phyloP scores from a whole-genome alignment of 2,113 vertebrate genomes.

The Epinephelus cyanopodus region DNA sequence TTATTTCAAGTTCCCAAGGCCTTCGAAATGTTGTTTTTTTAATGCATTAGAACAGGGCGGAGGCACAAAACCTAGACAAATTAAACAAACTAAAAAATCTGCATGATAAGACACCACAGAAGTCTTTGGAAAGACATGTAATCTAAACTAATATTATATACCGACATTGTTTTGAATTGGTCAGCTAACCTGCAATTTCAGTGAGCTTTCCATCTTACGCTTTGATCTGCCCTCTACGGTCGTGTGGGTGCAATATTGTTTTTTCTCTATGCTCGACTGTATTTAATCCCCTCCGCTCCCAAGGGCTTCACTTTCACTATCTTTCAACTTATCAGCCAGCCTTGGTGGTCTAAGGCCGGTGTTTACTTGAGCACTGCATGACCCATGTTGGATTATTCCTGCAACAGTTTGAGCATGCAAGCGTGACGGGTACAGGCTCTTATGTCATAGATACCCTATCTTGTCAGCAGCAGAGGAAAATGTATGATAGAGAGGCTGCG shows the following conservation, averaged over 20 bases:
- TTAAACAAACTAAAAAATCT: not conserved
- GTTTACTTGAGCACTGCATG: constrained; percentile 56
- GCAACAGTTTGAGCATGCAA: constrained; percentile 57
- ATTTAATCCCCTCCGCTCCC: constrained; percentile 33
- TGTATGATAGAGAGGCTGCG: constrained; percentile 57
- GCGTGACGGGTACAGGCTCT: constrained; percentile 49
- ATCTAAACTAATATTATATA: constrained; percentile 8
- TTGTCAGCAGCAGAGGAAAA: constrained; percentile 64
- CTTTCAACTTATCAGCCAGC: constrained; percentile 57
- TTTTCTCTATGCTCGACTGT: constrained; percentile 25
- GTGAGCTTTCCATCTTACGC: constrained; percentile 12
- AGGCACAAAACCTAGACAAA: not conserved
- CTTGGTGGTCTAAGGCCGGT: constrained; percentile 59
- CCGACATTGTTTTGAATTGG: constrained; percentile 14
- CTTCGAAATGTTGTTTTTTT: not conserved
- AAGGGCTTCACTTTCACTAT: constrained; percentile 53
- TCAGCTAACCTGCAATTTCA: constrained; percentile 45
- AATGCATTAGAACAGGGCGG: not conserved
- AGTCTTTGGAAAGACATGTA: not conserved
- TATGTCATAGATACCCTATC: constrained; percentile 67
- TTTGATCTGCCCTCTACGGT: constrained; percentile 48
- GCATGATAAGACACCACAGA: not conserved
- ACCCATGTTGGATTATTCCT: constrained; percentile 62
- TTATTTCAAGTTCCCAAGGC: not conserved
- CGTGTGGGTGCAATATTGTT: constrained; percentile 21